A percentile compares a stretch with the other conserved stretches of the same genome.
Conservation (phyloP, 1,140 invertebrate species). For the Leguminivora glycinivorella region DNA sequence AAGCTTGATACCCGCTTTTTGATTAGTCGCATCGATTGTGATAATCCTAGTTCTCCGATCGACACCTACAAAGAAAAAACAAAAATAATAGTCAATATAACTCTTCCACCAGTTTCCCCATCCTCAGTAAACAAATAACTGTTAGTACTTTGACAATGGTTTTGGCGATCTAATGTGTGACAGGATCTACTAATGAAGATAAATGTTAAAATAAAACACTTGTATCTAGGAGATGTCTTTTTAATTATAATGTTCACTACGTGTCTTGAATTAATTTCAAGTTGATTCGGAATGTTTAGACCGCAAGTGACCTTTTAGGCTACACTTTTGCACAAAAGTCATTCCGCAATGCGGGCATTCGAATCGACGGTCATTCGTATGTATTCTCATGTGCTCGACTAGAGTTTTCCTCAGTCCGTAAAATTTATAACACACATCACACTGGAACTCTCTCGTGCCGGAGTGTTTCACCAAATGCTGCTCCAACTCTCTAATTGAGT, state of each 20-base stretch:
- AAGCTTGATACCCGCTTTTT: conserved; percentile 16
- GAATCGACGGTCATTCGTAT: conserved; percentile 52
- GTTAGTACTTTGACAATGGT: too few relatives aligned
- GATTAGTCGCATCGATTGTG: conserved; percentile 21
- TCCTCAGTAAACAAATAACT: neutral
- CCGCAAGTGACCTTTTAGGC: conserved; percentile 40
- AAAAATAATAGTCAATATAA: conserved; percentile 7
- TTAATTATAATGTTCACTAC: neutral
- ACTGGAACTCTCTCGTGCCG: conserved; percentile 84
- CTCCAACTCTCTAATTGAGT: conserved; percentile 27
- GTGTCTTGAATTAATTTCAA: too few relatives aligned
- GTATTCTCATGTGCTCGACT: conserved; percentile 77
- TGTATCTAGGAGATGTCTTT: neutral
- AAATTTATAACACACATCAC: conserved; percentile 82
- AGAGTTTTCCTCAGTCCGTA: conserved; percentile 77
- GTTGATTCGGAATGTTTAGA: conserved; percentile 34
- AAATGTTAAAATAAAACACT: neutral
- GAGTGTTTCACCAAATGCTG: conserved; percentile 76
- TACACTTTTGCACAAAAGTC: conserved; percentile 47
- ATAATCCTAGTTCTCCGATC: conserved; percentile 17
- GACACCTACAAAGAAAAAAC: conserved; percentile 23
- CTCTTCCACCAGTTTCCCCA: neutral
- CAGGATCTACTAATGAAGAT: neutral
- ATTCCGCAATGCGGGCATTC: conserved; percentile 55
- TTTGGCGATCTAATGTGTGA: too few relatives aligned